Evolutionary conservation across 2,888 invertebrate genomes (phyloP).

Genomic region (Reticulitermes lucifugus): DNA sequence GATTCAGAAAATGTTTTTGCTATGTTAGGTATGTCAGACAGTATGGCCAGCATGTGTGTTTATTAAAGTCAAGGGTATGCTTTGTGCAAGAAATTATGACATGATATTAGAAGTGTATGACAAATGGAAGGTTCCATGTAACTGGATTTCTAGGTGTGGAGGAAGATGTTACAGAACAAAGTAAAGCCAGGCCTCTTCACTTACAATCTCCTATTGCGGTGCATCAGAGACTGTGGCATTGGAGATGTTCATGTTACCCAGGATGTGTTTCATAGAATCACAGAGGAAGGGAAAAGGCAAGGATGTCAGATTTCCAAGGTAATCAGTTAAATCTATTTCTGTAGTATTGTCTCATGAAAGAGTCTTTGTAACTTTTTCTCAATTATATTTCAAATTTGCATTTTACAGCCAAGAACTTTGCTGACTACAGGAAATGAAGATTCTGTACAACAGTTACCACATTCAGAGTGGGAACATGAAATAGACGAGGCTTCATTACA

Average conservation of each 20-base stretch:
- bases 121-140: background rate
- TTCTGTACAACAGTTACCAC: background rate
- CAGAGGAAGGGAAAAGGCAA: background rate
- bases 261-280: constrained; percentile 16
- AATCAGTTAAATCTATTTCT: background rate
- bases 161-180: constrained; percentile 76
- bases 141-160: constrained; percentile 73
- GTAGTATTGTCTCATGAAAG: background rate
- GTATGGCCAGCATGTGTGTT: too few species aligned
- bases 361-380: background rate
- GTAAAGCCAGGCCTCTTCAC: constrained; percentile 78
- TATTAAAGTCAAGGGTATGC: too few species aligned
- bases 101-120: too few species aligned
- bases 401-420: background rate
- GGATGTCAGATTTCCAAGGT: background rate
- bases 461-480: background rate
- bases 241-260: constrained; percentile 69
- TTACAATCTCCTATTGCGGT: constrained; percentile 85
- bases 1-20: too few species aligned
- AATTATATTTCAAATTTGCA: background rate
- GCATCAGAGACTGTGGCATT: constrained; percentile 84
- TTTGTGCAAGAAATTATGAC: too few species aligned
- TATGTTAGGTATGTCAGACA: too few species aligned
- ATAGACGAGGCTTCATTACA: background rate
- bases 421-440: background rate